Evolutionary conservation across 2,888 invertebrate species (phyloP).

Genomic region (Agrochola circellaris): DNA sequence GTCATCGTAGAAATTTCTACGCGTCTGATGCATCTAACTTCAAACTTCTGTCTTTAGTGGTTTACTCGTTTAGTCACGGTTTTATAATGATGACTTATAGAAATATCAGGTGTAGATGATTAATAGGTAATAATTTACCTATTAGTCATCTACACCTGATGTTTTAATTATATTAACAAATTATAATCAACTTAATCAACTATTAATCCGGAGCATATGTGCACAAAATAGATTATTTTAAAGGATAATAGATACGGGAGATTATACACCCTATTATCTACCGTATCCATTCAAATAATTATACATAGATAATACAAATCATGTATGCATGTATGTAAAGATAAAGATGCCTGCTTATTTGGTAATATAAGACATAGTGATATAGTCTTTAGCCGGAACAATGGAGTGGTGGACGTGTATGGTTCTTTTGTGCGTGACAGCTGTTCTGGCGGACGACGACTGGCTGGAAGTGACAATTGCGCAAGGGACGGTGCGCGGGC

Average conservation of each 20-base stretch:
- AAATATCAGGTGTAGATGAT: background rate
- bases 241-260: background rate
- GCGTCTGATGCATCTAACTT: too few relatives aligned
- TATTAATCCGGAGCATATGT: background rate
- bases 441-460: constrained; percentile 32
- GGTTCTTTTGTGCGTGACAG: constrained; percentile 8
- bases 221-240: background rate
- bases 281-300: background rate
- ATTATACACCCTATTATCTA: background rate
- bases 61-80: background rate
- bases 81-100: background rate
- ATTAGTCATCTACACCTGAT: too few relatives aligned
- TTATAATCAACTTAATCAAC: background rate
- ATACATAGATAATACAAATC: background rate
- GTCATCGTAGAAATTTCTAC: too few relatives aligned
- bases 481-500: constrained; percentile 67
- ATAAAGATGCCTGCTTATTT: too few relatives aligned
- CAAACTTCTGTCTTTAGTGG: background rate
- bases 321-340: too few relatives aligned
- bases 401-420: constrained; percentile 33
- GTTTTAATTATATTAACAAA: too few relatives aligned
- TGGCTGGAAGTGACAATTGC: constrained; percentile 62
- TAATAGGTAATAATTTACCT: too few relatives aligned
- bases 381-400: background rate
- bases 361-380: too few relatives aligned